Percentiles rank a stretch among this genome's conserved stretches.
phyloP scores from a whole-genome alignment of 1,140 invertebrate genomes.

The Orius insidiosus region DNA sequence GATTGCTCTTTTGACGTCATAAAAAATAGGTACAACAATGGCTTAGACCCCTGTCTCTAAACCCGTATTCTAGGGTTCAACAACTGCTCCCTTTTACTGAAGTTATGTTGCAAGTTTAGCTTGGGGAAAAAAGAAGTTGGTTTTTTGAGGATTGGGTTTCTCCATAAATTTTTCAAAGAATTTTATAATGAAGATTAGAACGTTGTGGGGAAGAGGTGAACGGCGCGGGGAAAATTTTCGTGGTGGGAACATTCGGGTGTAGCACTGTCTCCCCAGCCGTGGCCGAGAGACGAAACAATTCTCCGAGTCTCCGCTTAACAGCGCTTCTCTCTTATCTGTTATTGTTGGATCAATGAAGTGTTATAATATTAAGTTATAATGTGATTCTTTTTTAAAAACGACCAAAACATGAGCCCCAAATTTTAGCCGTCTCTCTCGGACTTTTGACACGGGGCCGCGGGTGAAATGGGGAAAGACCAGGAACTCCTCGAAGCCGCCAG shows the following conservation, averaged over 20 bases:
- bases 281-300: not conserved
- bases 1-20: too few species aligned
- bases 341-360: conserved; percentile 55
- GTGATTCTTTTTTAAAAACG: too few species aligned
- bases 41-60: too few species aligned
- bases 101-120: too few species aligned
- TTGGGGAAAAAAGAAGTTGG: too few species aligned
- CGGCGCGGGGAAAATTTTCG: not conserved
- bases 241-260: not conserved
- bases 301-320: conserved; percentile 1
- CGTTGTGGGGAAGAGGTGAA: not conserved
- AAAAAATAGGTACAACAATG: too few species aligned
- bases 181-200: not conserved
- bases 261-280: not conserved
- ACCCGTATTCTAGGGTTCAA: too few species aligned
- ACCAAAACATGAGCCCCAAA: conserved; percentile 33
- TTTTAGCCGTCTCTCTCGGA: conserved; percentile 21
- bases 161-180: too few species aligned
- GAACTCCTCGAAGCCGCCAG: conserved; percentile 88
- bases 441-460: conserved; percentile 24
- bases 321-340: conserved; percentile 31
- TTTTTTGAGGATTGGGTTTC: too few species aligned
- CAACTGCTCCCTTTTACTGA: too few species aligned
- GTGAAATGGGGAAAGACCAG: conserved; percentile 85
- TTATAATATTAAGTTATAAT: conserved; percentile 23